Evolutionary conservation across 2,797 vertebrate species (phyloP).

Genomic region (Darevskia nairensis): DNA sequence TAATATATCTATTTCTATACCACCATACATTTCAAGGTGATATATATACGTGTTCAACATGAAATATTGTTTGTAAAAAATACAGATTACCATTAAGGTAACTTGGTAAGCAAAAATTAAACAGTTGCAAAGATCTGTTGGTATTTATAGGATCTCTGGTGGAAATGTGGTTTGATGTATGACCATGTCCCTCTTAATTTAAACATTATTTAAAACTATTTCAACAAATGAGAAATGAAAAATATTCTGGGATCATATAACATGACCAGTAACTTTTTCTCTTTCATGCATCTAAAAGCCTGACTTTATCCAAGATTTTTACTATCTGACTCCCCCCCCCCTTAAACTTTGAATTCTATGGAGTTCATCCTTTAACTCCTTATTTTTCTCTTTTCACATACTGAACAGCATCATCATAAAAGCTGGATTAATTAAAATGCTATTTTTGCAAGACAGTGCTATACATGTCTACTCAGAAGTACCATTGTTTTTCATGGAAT

Average conservation of each 20-base stretch:
- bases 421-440: neutral
- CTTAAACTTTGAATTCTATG: neutral
- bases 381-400: neutral
- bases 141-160: neutral
- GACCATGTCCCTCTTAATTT: neutral
- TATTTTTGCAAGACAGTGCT: neutral
- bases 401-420: neutral
- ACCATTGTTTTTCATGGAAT: neutral
- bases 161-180: neutral
- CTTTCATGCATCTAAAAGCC: neutral
- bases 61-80: too few relatives aligned
- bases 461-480: neutral
- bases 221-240: neutral
- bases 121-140: too few relatives aligned
- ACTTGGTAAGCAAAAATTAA: too few relatives aligned
- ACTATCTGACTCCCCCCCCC: neutral
- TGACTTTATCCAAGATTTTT: neutral
- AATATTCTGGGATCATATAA: neutral
- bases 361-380: neutral
- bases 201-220: neutral
- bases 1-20: too few relatives aligned
- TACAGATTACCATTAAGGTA: too few relatives aligned
- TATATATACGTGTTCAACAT: too few relatives aligned
- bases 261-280: neutral
- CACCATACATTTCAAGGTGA: too few relatives aligned